Base-by-base conservation (phyloP, 2,797 vertebrate species). In the Myotis daubentonii region DNA sequence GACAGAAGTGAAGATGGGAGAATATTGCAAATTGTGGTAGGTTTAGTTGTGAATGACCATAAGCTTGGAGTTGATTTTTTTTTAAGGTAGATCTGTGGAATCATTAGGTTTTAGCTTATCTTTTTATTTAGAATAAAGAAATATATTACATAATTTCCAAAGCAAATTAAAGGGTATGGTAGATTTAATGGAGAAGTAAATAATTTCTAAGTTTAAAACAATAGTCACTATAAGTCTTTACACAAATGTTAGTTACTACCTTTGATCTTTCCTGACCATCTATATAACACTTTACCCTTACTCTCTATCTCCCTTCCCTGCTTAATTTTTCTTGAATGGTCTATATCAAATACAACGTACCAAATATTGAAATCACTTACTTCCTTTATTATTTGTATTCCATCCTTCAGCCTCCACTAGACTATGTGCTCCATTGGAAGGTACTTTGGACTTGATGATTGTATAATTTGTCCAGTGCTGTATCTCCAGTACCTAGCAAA, bases 381-480 rank as follows among this genome's bases (percentile, higher is more conserved):
- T 87, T 79, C 75, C 28, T 87, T 62, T 70, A 33, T 93, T 75
- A 60, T 41, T 88, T 78, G 81, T 66, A 86, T 75, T 8, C 8
- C 41, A 38, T 65, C 71, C 19, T 93, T 8, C 2, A 62, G 19
- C 8, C 33, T 30, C 22, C 38, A 44, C 49, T 96, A 97, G 94
- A 94, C 90, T 96, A 95, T 96, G 90, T 72, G 90, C 92, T 94
- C 97, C 97, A 76, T 19, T 22, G 97, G 97, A 96, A 97, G 79
- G 85, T 53, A 23, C 86, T 82, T 84, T 76, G 84, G 30, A 87
- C 51, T 84, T 30, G 25, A 81, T 62, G 91, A 72, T 94, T 97
- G 84, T 96, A 91, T 23, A 76, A 41, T 41, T 66, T 66, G 10
- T 60, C 12, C 4, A 28, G 10, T 60, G 57, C 57, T 60, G 57